These are phyloP conservation scores for Dolichotis patagonum DNA, from an alignment of 2,113 vertebrate genomes.

Conservation along the genomic window DNA sequence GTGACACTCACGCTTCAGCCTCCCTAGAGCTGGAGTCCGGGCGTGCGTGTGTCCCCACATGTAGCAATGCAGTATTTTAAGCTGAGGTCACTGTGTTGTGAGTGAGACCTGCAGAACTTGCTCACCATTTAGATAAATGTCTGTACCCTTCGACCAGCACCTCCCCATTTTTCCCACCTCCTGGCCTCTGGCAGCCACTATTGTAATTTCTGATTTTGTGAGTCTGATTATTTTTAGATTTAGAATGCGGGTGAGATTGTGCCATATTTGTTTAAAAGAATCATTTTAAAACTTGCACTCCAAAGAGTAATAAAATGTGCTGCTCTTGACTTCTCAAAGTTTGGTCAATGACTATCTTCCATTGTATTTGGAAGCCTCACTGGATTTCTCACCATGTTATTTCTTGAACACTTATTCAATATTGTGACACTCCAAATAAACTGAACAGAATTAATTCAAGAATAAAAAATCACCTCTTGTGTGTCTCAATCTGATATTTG, in stretches of 20 bases:
- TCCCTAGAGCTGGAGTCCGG: not conserved
- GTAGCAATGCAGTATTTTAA: not conserved
- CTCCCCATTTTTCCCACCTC: not conserved
- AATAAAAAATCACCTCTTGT: conserved; percentile 83
- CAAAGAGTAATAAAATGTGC: not conserved
- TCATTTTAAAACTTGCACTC: conserved; percentile 61
- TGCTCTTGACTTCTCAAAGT: conserved; percentile 33
- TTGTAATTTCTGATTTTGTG: not conserved
- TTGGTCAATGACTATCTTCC: not conserved
- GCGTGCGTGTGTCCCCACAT: not conserved
- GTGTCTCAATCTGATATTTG: conserved; percentile 83
- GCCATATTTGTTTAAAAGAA: not conserved
- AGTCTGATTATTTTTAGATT: not conserved
- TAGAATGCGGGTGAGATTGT: not conserved
- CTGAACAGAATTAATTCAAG: conserved; percentile 78
- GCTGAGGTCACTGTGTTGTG: not conserved
- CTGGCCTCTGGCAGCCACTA: not conserved
- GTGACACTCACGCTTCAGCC: not conserved
- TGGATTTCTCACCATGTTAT: conserved; percentile 57
- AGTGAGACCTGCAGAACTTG: not conserved
- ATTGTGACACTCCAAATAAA: conserved; percentile 76
- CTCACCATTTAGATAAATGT: not conserved
- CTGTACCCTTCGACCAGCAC: not conserved
- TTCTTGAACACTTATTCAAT: conserved; percentile 72
- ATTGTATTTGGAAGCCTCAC: not conserved